phyloP scores from a whole-genome alignment of 2,888 invertebrate species.

The Schizaphis graminum region DNA sequence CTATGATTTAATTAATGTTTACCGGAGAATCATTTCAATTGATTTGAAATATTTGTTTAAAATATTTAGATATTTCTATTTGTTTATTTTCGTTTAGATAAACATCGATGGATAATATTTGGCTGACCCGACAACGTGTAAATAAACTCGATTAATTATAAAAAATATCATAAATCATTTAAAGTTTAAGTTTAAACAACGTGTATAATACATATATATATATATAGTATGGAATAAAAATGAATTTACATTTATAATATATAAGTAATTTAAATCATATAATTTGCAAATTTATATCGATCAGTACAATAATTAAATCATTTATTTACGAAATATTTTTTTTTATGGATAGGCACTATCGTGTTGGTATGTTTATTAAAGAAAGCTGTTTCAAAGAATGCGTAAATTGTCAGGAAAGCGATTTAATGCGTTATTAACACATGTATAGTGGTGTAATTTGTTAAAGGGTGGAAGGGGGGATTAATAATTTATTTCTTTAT shows the following conservation, averaged over 20 bases:
- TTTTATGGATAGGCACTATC: background rate
- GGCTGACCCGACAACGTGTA: background rate
- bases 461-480: background rate
- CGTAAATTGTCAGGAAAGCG: background rate
- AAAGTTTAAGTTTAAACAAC: background rate
- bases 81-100: background rate
- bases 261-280: background rate
- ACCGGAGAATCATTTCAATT: background rate
- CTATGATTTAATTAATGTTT: background rate
- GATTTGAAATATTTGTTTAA: background rate
- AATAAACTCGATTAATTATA: background rate
- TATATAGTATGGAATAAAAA: background rate
- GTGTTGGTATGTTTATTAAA: background rate
- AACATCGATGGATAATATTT: background rate
- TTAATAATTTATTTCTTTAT: background rate
- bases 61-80: background rate
- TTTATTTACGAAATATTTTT: background rate
- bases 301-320: background rate
- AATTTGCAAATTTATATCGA: background rate
- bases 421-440: background rate
- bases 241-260: no score
- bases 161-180: background rate
- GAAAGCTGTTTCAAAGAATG: background rate
- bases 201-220: background rate
- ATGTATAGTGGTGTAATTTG: background rate